Evolutionary conservation across 2,113 vertebrate species (phyloP), one percentile per base, ranked within the genome.

Genomic region (Sakesphorus luctuosus): DNA sequence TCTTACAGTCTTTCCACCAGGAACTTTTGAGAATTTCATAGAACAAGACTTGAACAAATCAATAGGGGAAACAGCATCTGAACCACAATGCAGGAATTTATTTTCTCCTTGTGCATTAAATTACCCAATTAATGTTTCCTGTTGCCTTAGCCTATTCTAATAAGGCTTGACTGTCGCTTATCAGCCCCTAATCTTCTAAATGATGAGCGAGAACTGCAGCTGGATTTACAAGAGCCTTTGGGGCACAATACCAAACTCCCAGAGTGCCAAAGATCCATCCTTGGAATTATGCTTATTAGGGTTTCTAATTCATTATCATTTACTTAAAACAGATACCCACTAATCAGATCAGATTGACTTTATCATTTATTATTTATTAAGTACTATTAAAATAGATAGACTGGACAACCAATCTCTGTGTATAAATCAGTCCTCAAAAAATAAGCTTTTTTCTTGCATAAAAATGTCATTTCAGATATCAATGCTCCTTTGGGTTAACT

Each of bases 201-300:
- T 89, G 92, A 95, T 92, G 89, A 93, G 84, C 89, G 87, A 94
- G 94, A 95, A 93, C 86, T 94, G 81, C 87, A 95, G 92, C 93
- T 96, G 92, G 96, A 91, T 96, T 94, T 95, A 92, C 83, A 95
- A 97, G 93, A 95, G 92, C 96, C 96, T 96, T 96, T 96, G 94
- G 96, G 96, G 96, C 96, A 96, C 83, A 95, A 96, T 92, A 97
- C 85, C 88, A 83, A 94, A 77, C 78, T 96, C 92, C 90, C 84
- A 86, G 90, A 87, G 87, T 33, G 2, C 59, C 31, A 23, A 88
- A 96, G 83, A 96, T 94, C 75, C 66, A 46, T 94, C 76, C 77
- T 94, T 84, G 74, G 85, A 91, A 97, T 93, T 89, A 96, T 47
- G 81, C 68, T 95, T 95, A 90, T 95, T 94, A 94, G 28, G 25